Evolutionary conservation across 2,797 vertebrate species (phyloP), one percentile per base, ranked within the genome.

Genomic region (Gymnopithys bicolor): DNA sequence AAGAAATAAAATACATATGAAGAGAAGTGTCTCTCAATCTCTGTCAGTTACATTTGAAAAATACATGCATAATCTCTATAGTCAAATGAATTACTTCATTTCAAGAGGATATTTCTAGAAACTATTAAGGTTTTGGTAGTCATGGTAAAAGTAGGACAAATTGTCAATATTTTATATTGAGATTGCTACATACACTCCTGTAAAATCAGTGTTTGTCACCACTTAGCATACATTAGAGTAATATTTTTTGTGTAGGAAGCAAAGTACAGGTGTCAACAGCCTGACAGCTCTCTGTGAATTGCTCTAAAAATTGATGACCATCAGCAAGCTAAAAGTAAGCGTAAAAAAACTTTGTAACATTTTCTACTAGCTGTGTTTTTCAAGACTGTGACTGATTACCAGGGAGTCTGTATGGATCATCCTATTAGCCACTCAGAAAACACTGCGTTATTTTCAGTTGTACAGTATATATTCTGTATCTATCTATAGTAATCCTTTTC

Each of bases 71-170:
- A 78, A 48, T 12, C 22, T 91, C 51, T 60, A 8, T 30, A 84
- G 52, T 74, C 11, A 82, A 48, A 55, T 9, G 92, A 93, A 94
- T 68, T 5, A 45, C 45, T 86, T 94, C 13, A 79, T 82, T 95
- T 91, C 69, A 94, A 89, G 48, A 91, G 24, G 60, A 11, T 52
- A 84, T 93, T 83, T 92, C 56, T 70, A 84, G 91, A 87, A 85
- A 48, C 24, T 51, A 45, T 52, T 73, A 10, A 41, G 17, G 32
- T 78, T 87, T 84, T 43, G 39, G 19, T 30, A 59, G 49, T 60
- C 23, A 25, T 5, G 30, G 19, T 12, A 10, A 7, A 91, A 62
- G 23, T 8, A 19, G 12, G 25, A 60, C 21, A 80, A 91, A 60
- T 32, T 45, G 12, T 51, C 45, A 45, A 13, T 33, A 49, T 30